Conservation (phyloP, 1,140 invertebrate genomes). For the Thalassaphorura encarpata region DNA sequence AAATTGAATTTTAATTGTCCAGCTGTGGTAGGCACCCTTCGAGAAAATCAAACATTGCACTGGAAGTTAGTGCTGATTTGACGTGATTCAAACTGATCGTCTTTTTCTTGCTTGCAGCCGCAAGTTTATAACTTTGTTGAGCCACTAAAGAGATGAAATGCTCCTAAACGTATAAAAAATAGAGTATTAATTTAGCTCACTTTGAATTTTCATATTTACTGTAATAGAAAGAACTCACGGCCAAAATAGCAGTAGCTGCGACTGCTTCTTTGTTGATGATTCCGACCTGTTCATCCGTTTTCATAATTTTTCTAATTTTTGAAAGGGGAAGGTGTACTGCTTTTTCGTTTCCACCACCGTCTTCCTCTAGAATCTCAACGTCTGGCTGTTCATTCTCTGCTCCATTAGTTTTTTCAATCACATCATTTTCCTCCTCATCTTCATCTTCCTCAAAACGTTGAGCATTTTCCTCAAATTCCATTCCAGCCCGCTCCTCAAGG, state of each 20-base stretch:
- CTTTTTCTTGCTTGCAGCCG: background rate
- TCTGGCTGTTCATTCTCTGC: background rate
- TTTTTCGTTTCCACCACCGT: background rate
- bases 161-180: background rate
- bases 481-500: background rate
- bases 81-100: background rate
- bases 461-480: background rate
- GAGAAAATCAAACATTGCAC: constrained; percentile 1
- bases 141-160: constrained; percentile 1
- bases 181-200: background rate
- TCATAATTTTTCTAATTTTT: constrained; percentile 1
- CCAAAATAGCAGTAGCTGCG: background rate
- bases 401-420: background rate
- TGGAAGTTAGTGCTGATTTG: background rate
- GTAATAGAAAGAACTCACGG: background rate
- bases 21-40: constrained; percentile 2
- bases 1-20: background rate
- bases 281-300: background rate
- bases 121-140: constrained; percentile 9
- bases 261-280: background rate
- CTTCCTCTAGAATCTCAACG: background rate
- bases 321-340: background rate
- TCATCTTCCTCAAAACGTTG: background rate
- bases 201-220: background rate
- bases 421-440: background rate